A percentile compares a stretch with the other conserved stretches of the same genome.
These are phyloP conservation scores for Sthenelais limicola DNA, from an alignment of 2,888 invertebrate species.

Conservation along the genomic window DNA sequence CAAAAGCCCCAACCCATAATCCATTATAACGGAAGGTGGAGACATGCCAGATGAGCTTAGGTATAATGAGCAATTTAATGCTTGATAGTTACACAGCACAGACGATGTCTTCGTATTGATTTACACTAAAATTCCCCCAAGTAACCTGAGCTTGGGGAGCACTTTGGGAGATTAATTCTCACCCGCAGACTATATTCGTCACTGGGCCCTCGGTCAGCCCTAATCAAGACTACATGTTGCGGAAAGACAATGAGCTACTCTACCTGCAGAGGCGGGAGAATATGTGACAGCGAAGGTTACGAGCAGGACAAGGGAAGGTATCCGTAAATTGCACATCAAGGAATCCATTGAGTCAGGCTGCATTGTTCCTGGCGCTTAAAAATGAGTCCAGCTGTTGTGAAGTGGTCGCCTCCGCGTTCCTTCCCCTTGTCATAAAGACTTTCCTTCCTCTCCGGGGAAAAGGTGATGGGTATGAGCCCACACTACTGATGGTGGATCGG, in stretches of 20 bases:
- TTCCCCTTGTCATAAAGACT: too few species aligned
- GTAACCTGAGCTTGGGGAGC: constrained; percentile 4
- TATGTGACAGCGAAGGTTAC: not conserved
- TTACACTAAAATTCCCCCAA: not conserved
- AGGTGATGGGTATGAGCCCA: too few species aligned
- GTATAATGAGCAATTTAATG: too few species aligned
- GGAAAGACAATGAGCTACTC: not conserved
- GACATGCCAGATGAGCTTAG: too few species aligned
- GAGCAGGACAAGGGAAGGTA: not conserved
- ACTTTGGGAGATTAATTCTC: constrained; percentile 31
- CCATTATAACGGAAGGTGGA: too few species aligned
- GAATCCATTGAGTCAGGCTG: too few species aligned
- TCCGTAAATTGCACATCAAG: not conserved
- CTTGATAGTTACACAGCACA: too few species aligned
- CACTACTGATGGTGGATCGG: too few species aligned
- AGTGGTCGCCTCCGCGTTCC: not conserved
- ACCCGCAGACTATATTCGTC: not conserved
- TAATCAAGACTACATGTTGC: not conserved
- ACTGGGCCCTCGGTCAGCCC: not conserved
- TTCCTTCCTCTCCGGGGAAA: too few species aligned
- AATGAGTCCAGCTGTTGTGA: too few species aligned
- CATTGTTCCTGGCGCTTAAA: too few species aligned
- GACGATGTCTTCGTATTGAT: not conserved
- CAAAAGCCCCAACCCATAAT: too few species aligned
- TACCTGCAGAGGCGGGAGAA: not conserved